These are phyloP conservation scores for Protonemura montana DNA, from an alignment of 2,888 invertebrate species.

Conservation along the genomic window DNA sequence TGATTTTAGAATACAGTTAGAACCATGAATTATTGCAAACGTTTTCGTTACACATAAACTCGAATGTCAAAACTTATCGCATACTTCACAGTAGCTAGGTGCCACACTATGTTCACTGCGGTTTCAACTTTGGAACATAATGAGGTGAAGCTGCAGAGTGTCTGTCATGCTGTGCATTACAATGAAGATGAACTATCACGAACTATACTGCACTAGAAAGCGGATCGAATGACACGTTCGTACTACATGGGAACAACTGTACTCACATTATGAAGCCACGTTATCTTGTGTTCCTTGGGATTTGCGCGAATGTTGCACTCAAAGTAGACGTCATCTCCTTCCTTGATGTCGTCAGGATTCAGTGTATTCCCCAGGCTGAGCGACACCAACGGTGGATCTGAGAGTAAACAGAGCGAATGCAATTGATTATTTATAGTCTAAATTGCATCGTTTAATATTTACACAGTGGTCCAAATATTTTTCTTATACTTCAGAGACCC, in stretches of 20 bases:
- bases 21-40: too few species aligned
- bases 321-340: constrained; percentile 82
- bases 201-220: too few species aligned
- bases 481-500: background rate
- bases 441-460: background rate
- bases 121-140: too few species aligned
- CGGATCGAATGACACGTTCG: background rate
- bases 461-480: constrained; percentile 19
- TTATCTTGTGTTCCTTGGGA: constrained; percentile 77
- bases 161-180: too few species aligned
- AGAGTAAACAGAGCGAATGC: constrained; percentile 53
- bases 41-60: too few species aligned
- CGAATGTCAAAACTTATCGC: too few species aligned
- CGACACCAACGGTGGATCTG: constrained; percentile 78
- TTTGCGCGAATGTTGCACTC: constrained; percentile 81
- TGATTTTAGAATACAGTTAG: too few species aligned
- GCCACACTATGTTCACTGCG: too few species aligned
- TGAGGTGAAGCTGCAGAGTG: too few species aligned
- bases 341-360: constrained; percentile 79
- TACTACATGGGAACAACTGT: constrained; percentile 47
- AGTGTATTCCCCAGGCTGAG: constrained; percentile 77
- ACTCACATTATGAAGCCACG: constrained; percentile 81
- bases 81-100: too few species aligned
- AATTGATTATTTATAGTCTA: background rate
- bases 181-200: too few species aligned